These are phyloP conservation scores for Drosophila truncata DNA, from an alignment of 1,140 invertebrate species.

Conservation along the genomic window DNA sequence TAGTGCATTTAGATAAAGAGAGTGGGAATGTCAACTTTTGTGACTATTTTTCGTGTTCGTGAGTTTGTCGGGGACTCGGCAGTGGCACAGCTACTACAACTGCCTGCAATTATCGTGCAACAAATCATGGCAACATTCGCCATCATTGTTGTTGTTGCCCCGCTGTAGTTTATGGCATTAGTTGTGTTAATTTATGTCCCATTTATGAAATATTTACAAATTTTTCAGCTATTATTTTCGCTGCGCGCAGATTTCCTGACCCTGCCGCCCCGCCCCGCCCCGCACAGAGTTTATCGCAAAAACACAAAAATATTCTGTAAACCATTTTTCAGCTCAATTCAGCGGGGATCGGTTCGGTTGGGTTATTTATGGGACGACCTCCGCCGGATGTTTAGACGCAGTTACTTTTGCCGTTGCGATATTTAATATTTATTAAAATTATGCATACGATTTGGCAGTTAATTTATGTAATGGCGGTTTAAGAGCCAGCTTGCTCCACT, in stretches of 20 bases:
- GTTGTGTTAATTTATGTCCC: slow-evolving; percentile 81
- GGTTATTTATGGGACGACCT: slow-evolving; percentile 75
- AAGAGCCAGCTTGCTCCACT: slow-evolving; percentile 11
- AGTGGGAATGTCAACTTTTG: slow-evolving; percentile 73
- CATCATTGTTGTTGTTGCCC: slow-evolving; percentile 45
- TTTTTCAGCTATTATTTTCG: slow-evolving; percentile 71
- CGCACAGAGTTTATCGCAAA: slow-evolving; percentile 51
- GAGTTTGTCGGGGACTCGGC: slow-evolving; percentile 38
- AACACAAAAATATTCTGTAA: slow-evolving; percentile 54
- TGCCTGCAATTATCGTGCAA: slow-evolving; percentile 77
- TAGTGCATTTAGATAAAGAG: slow-evolving; percentile 81
- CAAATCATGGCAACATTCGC: slow-evolving; percentile 71
- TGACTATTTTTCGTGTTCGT: slow-evolving; percentile 47
- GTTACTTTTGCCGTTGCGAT: slow-evolving; percentile 45
- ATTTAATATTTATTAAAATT: slow-evolving; percentile 65
- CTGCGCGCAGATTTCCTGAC: slow-evolving; percentile 37
- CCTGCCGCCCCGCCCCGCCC: not conserved
- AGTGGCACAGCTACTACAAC: slow-evolving; percentile 50
- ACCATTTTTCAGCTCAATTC: slow-evolving; percentile 54
- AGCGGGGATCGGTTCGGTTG: slow-evolving; percentile 43
- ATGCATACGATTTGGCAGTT: slow-evolving; percentile 60
- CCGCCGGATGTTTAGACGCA: slow-evolving; percentile 79
- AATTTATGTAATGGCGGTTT: slow-evolving; percentile 55
- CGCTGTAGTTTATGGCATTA: slow-evolving; percentile 68
- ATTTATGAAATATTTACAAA: slow-evolving; percentile 82